A percentile compares a stretch with the other conserved stretches of the same genome.
phyloP scores from a whole-genome alignment of 2,888 invertebrate species.

The Agapostemon virescens region DNA sequence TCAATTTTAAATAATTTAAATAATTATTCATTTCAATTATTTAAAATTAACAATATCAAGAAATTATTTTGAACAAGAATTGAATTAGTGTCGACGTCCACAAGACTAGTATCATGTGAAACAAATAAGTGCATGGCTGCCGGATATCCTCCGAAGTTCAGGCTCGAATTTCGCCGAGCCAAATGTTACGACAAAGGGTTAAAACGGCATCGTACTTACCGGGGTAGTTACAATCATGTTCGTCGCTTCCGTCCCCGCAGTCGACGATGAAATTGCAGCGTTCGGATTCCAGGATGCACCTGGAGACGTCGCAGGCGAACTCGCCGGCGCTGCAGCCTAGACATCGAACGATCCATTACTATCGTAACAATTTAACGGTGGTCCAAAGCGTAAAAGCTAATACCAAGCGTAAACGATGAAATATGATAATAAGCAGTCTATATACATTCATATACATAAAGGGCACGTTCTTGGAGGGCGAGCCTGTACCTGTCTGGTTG shows the following conservation, averaged over 20 bases:
- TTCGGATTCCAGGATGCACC: constrained; percentile 82
- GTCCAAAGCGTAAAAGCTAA: neutral
- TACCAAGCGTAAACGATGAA: neutral
- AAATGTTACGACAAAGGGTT: neutral
- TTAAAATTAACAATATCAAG: too few species aligned
- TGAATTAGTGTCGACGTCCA: too few species aligned
- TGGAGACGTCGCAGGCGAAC: constrained; percentile 84
- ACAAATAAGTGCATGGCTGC: too few species aligned
- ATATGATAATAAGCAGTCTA: neutral
- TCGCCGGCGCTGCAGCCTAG: constrained; percentile 83
- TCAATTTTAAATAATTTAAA: too few species aligned
- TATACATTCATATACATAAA: constrained; percentile 22
- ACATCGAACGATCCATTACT: constrained; percentile 40
- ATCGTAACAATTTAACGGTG: neutral
- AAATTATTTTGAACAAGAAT: too few species aligned
- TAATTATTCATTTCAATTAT: too few species aligned
- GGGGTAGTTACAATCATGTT: constrained; percentile 83
- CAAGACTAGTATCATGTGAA: too few species aligned
- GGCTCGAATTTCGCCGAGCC: too few species aligned
- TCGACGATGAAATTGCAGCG: constrained; percentile 84
- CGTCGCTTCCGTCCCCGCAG: constrained; percentile 87
- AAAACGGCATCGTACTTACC: constrained; percentile 66
- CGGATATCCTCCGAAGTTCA: too few species aligned
- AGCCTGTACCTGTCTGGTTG: constrained; percentile 58
- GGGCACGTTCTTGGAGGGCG: neutral